Percentiles rank a stretch among this genome's conserved stretches.
These are phyloP conservation scores for Gymnorhina tibicen DNA, from an alignment of 2,113 vertebrate species.

Conservation along the genomic window DNA sequence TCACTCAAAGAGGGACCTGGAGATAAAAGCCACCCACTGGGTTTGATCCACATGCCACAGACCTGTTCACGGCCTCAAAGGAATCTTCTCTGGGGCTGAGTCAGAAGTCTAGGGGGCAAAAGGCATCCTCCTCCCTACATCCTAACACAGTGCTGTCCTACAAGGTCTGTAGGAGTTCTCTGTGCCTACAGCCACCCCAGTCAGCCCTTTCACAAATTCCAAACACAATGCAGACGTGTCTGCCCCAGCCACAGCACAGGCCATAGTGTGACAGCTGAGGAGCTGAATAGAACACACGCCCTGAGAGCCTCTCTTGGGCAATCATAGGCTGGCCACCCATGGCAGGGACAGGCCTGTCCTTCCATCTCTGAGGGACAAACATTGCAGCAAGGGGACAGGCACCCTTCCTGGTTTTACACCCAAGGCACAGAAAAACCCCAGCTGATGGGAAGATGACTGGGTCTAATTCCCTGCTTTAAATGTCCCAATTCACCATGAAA, in stretches of 20 bases:
- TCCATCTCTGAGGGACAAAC: background rate
- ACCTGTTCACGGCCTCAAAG: background rate
- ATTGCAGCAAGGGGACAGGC: fast-evolving
- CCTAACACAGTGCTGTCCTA: background rate
- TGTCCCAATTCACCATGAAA: background rate
- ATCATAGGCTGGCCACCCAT: background rate
- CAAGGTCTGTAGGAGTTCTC: background rate
- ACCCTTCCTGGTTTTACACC: background rate
- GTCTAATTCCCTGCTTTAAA: background rate
- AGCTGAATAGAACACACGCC: fast-evolving
- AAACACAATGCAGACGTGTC: fast-evolving
- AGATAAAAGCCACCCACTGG: background rate
- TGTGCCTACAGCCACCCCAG: background rate
- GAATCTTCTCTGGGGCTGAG: background rate
- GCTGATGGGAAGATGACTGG: background rate
- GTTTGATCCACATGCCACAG: background rate
- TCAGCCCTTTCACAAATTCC: background rate
- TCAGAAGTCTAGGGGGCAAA: background rate
- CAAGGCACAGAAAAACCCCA: background rate
- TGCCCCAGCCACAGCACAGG: background rate
- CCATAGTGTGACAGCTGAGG: background rate
- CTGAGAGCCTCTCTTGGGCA: background rate
- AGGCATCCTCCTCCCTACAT: background rate
- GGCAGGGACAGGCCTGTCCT: background rate
- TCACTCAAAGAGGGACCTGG: background rate